phyloP scores from a whole-genome alignment of 2,888 invertebrate genomes.

The Oscheius sp. region DNA sequence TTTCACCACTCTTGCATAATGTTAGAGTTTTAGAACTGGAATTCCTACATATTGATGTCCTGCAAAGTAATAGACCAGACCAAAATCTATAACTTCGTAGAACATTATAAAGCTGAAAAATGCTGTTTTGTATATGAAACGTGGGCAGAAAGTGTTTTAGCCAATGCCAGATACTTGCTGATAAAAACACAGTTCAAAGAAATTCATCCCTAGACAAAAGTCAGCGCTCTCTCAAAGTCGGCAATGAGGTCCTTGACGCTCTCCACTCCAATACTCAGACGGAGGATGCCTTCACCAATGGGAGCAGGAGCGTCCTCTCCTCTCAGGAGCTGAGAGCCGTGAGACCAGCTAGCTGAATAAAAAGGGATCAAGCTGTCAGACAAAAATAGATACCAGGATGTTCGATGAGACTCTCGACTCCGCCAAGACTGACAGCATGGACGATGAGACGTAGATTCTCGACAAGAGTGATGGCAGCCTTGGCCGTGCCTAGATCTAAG shows the following conservation, averaged over 20 bases:
- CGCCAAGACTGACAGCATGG: constrained; percentile 64
- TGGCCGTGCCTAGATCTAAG: constrained; percentile 54
- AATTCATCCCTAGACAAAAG: constrained; percentile 17
- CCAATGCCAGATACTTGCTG: background rate
- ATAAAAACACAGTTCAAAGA: background rate
- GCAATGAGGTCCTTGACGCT: constrained; percentile 73
- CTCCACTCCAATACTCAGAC: constrained; percentile 73
- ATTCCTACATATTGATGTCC: no score
- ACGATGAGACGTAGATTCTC: constrained; percentile 51
- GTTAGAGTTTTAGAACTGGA: no score
- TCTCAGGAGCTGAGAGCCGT: constrained; percentile 49
- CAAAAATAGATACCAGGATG: constrained; percentile 45
- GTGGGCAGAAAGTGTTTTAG: no score
- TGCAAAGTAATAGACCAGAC: no score
- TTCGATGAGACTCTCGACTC: constrained; percentile 63
- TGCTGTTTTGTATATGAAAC: no score
- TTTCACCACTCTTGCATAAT: no score
- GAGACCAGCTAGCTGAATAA: constrained; percentile 48
- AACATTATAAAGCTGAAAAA: no score
- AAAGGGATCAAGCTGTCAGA: no score
- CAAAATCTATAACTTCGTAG: no score
- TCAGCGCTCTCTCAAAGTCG: constrained; percentile 73
- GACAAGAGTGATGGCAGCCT: constrained; percentile 51
- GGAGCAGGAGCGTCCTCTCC: constrained; percentile 32
- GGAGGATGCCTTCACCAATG: constrained; percentile 19